These are phyloP conservation scores for Platyura marginata DNA, from an alignment of 1,140 invertebrate genomes.

Conservation along the genomic window DNA sequence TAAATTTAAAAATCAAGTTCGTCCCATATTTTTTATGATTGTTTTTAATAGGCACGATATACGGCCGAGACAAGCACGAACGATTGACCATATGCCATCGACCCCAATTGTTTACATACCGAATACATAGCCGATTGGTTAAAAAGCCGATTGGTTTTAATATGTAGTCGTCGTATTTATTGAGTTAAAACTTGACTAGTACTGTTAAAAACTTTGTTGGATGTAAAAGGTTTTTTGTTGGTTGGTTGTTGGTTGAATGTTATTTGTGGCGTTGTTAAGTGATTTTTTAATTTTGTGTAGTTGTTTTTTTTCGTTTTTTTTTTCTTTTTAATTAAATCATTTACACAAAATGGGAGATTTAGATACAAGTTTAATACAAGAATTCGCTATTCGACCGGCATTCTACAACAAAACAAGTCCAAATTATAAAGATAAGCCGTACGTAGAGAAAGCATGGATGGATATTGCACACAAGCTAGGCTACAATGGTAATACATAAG, in stretches of 20 bases:
- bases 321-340: not conserved
- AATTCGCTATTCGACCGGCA: constrained; percentile 16
- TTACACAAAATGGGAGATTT: constrained; percentile 18
- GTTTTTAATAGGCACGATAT: not conserved
- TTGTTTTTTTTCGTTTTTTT: too few species aligned
- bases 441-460: constrained; percentile 14
- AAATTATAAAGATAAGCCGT: constrained; percentile 18
- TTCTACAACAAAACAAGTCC: constrained; percentile 18
- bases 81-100: not conserved
- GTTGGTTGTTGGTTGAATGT: not conserved
- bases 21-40: not conserved
- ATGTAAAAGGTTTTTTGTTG: not conserved
- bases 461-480: constrained; percentile 20
- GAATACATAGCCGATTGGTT: too few species aligned
- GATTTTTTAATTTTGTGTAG: not conserved
- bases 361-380: constrained; percentile 18
- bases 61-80: not conserved
- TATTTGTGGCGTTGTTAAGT: not conserved
- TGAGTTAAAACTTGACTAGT: not conserved
- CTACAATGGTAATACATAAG: constrained; percentile 23
- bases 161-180: not conserved
- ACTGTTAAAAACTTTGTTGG: not conserved
- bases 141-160: not conserved
- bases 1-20: not conserved
- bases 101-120: not conserved